These are phyloP conservation scores for Chaunax sp. DNA, from an alignment of 2,797 vertebrate species.

Conservation along the genomic window DNA sequence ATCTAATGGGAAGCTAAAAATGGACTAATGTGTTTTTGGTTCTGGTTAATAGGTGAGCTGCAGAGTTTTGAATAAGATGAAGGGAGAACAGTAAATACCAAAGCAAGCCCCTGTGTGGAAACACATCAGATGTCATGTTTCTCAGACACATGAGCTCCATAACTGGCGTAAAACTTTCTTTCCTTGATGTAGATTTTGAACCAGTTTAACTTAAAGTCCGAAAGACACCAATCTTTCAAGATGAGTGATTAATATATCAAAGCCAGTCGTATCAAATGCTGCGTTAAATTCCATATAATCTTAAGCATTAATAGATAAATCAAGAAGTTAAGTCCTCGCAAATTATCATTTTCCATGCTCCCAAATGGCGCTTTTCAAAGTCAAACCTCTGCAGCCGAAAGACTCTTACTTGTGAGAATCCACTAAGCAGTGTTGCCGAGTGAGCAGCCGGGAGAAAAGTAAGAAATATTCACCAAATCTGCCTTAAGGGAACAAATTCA, in stretches of 20 bases:
- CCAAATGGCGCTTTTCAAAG: neutral
- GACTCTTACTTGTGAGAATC: neutral
- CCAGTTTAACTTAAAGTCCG: neutral
- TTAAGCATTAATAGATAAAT: too few relatives aligned
- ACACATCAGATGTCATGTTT: too few relatives aligned
- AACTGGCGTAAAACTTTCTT: too few relatives aligned
- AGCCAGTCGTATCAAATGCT: neutral
- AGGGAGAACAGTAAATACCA: too few relatives aligned
- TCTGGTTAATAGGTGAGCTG: too few relatives aligned
- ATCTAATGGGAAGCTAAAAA: neutral
- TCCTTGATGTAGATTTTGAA: neutral
- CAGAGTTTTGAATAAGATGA: too few relatives aligned
- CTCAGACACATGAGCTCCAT: too few relatives aligned
- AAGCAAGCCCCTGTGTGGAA: neutral
- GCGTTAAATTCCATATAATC: too few relatives aligned
- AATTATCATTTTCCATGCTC: neutral
- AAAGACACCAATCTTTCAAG: neutral
- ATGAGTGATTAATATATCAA: neutral
- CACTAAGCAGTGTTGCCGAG: slow-evolving; percentile 13
- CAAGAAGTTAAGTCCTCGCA: neutral
- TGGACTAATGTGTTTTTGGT: too few relatives aligned
- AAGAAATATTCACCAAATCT: slow-evolving; percentile 36
- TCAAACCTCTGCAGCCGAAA: neutral
- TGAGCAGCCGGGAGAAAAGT: slow-evolving; percentile 32
- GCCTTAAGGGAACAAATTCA: slow-evolving; percentile 34